Conservation (phyloP, 2,113 vertebrate species). For the Protomyctophum bolini region DNA sequence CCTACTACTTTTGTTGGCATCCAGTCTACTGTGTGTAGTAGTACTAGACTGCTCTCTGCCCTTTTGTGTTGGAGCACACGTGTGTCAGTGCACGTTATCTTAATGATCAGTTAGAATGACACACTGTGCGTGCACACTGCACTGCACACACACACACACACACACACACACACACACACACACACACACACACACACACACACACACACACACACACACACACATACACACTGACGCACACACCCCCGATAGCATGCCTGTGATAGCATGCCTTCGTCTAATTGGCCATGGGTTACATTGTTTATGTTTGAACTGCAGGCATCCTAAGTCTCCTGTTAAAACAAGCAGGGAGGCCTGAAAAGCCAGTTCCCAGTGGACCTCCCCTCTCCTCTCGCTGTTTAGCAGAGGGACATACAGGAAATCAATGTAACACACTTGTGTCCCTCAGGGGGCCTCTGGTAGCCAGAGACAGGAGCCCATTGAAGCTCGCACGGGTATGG, state of each 20-base stretch:
- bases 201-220: too few relatives aligned
- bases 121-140: neutral
- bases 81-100: conserved; percentile 28
- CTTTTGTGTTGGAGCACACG: conserved; percentile 21
- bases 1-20: too few relatives aligned
- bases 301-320: conserved; percentile 49
- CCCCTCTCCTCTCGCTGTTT: neutral
- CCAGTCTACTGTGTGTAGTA: too few relatives aligned
- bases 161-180: too few relatives aligned
- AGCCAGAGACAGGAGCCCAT: conserved; percentile 15
- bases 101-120: conserved; percentile 49
- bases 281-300: conserved; percentile 30
- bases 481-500: neutral
- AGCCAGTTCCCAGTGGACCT: conserved; percentile 36
- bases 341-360: conserved; percentile 49
- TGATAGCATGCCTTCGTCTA: conserved; percentile 46
- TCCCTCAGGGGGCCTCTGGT: neutral
- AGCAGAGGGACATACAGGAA: neutral
- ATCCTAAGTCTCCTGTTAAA: conserved; percentile 25
- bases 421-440: conserved; percentile 22
- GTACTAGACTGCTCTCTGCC: neutral
- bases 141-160: neutral
- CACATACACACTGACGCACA: neutral
- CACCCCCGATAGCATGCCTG: conserved; percentile 37
- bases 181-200: too few relatives aligned